Conservation (phyloP, 2,797 vertebrate species). For the Chrysocyon brachyurus region DNA sequence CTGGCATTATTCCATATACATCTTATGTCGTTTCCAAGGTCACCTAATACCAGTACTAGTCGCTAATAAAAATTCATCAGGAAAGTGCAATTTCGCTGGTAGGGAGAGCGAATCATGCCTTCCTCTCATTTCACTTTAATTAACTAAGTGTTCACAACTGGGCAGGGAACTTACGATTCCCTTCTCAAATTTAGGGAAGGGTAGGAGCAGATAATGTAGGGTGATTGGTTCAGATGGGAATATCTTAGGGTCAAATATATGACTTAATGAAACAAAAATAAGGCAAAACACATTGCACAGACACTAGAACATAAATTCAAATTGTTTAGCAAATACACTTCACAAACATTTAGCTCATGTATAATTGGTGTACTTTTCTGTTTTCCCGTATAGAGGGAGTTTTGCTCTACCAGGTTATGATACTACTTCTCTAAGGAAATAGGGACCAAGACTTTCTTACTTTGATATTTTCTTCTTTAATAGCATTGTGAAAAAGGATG, state of each 20-base stretch:
- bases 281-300: background rate
- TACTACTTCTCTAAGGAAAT: background rate
- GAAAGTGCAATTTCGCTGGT: background rate
- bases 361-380: background rate
- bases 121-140: background rate
- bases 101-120: background rate
- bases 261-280: slow-evolving; percentile 3
- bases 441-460: background rate
- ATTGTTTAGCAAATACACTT: background rate
- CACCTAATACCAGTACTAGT: background rate
- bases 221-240: background rate
- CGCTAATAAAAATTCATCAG: background rate
- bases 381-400: background rate
- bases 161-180: background rate
- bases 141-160: background rate
- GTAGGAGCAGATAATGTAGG: background rate
- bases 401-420: background rate
- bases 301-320: background rate
- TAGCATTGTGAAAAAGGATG: background rate
- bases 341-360: background rate
- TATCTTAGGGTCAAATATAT: background rate
- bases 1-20: background rate
- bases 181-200: background rate
- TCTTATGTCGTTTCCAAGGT: background rate
- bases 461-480: background rate